Conservation (phyloP, 35 echinoderm and acorn worm species). For the Eucidaris tribuloides region DNA sequence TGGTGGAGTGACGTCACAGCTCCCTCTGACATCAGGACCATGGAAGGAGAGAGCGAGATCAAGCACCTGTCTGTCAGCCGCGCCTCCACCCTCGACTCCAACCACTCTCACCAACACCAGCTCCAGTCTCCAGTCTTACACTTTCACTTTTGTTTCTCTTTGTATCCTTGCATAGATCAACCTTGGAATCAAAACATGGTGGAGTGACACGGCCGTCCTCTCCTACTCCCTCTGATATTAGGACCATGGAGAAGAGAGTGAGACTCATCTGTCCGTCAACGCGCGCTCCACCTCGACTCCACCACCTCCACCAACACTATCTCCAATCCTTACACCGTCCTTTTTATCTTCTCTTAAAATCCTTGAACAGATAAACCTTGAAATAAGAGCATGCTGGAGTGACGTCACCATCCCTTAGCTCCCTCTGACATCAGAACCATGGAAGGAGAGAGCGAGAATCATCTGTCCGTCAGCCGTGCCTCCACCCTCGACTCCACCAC, state of each 20-base stretch:
- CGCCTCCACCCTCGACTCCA: slow-evolving; percentile 8
- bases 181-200: too few species aligned
- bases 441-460: not conserved
- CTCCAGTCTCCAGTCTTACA: not conserved
- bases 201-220: too few species aligned
- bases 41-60: not conserved
- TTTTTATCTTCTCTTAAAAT: too few species aligned
- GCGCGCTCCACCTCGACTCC: not conserved
- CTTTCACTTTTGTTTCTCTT: too few species aligned
- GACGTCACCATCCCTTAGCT: too few species aligned
- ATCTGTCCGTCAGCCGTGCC: not conserved
- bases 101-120: slow-evolving; percentile 9
- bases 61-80: not conserved
- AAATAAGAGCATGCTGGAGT: too few species aligned
- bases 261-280: not conserved
- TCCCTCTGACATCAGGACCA: too few species aligned
- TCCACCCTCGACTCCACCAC: slow-evolving; percentile 19
- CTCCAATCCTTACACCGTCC: not conserved
- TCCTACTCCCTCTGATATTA: too few species aligned
- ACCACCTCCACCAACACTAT: slow-evolving; percentile 18
- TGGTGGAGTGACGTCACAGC: too few species aligned
- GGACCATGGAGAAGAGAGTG: not conserved
- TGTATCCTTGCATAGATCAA: too few species aligned
- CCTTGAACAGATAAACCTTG: too few species aligned
- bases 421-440: too few species aligned